These are phyloP conservation scores for Lepidostoma basale DNA, from an alignment of 1,140 invertebrate genomes.

Conservation along the genomic window DNA sequence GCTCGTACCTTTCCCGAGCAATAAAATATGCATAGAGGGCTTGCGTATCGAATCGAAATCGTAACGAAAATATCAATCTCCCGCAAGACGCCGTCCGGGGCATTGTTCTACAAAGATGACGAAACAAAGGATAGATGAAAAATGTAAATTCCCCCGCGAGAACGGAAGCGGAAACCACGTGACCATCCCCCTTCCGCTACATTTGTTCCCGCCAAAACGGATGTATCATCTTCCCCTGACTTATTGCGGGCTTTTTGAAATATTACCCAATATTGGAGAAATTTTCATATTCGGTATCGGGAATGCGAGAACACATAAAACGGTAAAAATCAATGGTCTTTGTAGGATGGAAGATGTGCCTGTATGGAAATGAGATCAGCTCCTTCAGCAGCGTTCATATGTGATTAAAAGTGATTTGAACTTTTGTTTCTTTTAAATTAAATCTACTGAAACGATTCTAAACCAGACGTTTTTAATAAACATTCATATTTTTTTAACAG, in stretches of 20 bases:
- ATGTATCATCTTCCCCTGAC: conserved; percentile 24
- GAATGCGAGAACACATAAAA: conserved; percentile 7
- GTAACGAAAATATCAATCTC: background rate
- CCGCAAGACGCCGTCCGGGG: background rate
- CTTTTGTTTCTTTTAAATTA: too few relatives aligned
- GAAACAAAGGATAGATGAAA: conserved; percentile 16
- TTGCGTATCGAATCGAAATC: background rate
- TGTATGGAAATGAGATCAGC: too few relatives aligned
- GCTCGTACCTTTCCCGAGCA: too few relatives aligned
- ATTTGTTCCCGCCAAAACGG: conserved; percentile 18
- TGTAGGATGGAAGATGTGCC: too few relatives aligned
- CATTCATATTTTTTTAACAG: too few relatives aligned
- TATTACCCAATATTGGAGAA: conserved; percentile 19
- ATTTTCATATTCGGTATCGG: conserved; percentile 16
- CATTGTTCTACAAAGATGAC: conserved; percentile 15
- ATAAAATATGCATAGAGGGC: too few relatives aligned
- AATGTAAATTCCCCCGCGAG: conserved; percentile 8
- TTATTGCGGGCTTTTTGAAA: conserved; percentile 20
- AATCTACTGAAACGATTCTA: too few relatives aligned
- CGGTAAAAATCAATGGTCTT: background rate
- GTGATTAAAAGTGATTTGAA: too few relatives aligned
- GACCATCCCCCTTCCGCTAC: conserved; percentile 18
- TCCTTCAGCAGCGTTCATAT: too few relatives aligned
- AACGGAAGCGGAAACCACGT: conserved; percentile 14
- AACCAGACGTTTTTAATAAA: too few relatives aligned